Percentiles rank a stretch among this genome's conserved stretches.
These are phyloP conservation scores for Sitophilus oryzae DNA, from an alignment of 1,140 invertebrate genomes.

Conservation along the genomic window DNA sequence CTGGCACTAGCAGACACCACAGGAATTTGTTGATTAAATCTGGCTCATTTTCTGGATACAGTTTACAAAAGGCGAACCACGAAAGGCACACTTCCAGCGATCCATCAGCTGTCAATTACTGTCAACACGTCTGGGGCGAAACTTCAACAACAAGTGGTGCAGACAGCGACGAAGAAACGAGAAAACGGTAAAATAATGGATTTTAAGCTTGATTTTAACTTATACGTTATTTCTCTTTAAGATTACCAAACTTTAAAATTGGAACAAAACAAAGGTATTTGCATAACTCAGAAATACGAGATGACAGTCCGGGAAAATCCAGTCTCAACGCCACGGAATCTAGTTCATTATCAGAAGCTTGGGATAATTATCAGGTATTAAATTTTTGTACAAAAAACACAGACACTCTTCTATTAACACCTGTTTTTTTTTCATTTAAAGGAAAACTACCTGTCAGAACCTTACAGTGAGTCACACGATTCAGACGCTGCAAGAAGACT, in stretches of 20 bases:
- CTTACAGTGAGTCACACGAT: conserved; percentile 85
- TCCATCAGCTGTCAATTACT: conserved; percentile 47
- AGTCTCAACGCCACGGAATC: conserved; percentile 45
- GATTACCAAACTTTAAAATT: conserved; percentile 34
- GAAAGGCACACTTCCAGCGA: conserved; percentile 56
- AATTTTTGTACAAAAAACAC: no score
- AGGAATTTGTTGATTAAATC: conserved; percentile 53
- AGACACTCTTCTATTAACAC: background rate
- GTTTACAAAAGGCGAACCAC: conserved; percentile 47
- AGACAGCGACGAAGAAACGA: conserved; percentile 37
- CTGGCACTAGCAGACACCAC: conserved; percentile 9
- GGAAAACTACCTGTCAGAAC: conserved; percentile 88
- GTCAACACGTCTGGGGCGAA: conserved; percentile 31
- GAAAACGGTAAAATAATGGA: conserved; percentile 32
- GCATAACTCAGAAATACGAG: conserved; percentile 29
- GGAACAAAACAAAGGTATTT: conserved; percentile 32
- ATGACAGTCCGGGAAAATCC: conserved; percentile 36
- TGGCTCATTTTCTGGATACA: conserved; percentile 57
- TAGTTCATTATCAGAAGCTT: conserved; percentile 82
- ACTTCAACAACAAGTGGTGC: conserved; percentile 44
- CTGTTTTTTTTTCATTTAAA: conserved; percentile 39
- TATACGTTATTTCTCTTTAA: conserved; percentile 19
- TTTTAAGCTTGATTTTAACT: background rate
- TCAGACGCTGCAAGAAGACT: conserved; percentile 74
- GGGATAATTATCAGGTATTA: conserved; percentile 71